These are phyloP conservation scores for Neomorphus geoffroyi DNA, from an alignment of 2,797 vertebrate genomes.

Conservation along the genomic window DNA sequence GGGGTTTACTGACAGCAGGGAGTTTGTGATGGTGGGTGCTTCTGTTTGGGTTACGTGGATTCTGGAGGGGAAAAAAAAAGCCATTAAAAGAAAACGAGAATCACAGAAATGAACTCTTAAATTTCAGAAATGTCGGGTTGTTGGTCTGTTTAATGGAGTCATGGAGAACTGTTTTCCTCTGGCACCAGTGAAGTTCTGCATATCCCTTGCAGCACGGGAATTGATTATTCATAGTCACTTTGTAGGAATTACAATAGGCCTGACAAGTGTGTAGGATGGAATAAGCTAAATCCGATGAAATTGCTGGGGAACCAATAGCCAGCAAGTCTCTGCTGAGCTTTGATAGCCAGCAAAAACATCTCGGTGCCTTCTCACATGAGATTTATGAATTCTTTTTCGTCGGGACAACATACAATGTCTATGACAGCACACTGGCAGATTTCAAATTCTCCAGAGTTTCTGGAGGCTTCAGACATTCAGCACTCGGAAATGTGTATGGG, in stretches of 20 bases:
- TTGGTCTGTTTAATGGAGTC: not conserved
- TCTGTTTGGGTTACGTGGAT: not conserved
- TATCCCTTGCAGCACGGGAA: not conserved
- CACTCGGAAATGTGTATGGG: not conserved
- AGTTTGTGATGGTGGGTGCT: not conserved
- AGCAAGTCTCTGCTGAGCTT: constrained; percentile 21
- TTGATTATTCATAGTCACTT: not conserved
- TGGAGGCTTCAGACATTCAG: not conserved
- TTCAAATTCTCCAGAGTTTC: not conserved
- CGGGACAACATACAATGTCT: not conserved
- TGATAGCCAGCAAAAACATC: constrained; percentile 39
- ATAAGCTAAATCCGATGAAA: constrained; percentile 25
- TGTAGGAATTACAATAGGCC: constrained; percentile 13
- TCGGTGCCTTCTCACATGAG: not conserved
- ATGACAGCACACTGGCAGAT: not conserved
- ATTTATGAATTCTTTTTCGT: not conserved
- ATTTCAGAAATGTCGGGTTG: not conserved
- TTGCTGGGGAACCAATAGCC: not conserved
- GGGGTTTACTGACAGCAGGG: not conserved
- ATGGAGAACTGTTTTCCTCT: not conserved
- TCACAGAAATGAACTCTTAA: not conserved
- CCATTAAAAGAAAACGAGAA: not conserved
- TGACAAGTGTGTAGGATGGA: constrained; percentile 30
- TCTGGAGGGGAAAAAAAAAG: not conserved
- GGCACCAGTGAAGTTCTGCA: not conserved